A percentile compares a stretch with the other conserved stretches of the same genome.
phyloP scores from a whole-genome alignment of 2,888 invertebrate genomes.

The Amblyjoppa proteus region DNA sequence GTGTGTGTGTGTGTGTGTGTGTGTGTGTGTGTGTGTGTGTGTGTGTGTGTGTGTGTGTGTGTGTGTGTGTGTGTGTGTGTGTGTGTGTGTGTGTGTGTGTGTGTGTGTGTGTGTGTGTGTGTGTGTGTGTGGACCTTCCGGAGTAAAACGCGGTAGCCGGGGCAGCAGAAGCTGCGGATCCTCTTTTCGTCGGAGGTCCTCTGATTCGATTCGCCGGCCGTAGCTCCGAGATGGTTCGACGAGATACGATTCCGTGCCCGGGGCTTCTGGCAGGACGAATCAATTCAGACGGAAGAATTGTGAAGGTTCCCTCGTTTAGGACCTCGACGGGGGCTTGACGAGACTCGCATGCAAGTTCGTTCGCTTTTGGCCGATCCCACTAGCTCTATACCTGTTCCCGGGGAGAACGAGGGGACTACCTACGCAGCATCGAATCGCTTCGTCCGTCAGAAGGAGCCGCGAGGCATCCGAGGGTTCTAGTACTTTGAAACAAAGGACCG shows the following conservation, averaged over 20 bases:
- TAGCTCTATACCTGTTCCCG: constrained; percentile 58
- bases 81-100: background rate
- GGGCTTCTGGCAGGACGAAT: constrained; percentile 70
- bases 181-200: constrained; percentile 49
- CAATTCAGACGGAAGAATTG: constrained; percentile 71
- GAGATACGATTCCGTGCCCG: constrained; percentile 66
- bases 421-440: constrained; percentile 1
- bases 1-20: background rate
- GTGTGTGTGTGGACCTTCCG: too few species aligned
- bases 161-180: constrained; percentile 51
- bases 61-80: background rate
- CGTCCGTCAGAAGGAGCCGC: constrained; percentile 49
- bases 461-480: constrained; percentile 42
- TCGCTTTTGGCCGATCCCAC: constrained; percentile 21
- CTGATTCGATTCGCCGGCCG: constrained; percentile 69
- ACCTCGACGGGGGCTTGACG: constrained; percentile 62
- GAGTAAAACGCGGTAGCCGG: constrained; percentile 60
- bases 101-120: background rate
- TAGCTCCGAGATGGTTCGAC: constrained; percentile 53
- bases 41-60: too few species aligned
- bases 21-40: too few species aligned
- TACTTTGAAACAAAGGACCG: constrained; percentile 69
- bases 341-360: constrained; percentile 48
- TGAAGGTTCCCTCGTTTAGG: constrained; percentile 67
- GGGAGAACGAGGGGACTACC: constrained; percentile 50